These are phyloP conservation scores for Dunckerocampus dactyliophorus DNA, from an alignment of 2,113 vertebrate genomes.

Conservation along the genomic window DNA sequence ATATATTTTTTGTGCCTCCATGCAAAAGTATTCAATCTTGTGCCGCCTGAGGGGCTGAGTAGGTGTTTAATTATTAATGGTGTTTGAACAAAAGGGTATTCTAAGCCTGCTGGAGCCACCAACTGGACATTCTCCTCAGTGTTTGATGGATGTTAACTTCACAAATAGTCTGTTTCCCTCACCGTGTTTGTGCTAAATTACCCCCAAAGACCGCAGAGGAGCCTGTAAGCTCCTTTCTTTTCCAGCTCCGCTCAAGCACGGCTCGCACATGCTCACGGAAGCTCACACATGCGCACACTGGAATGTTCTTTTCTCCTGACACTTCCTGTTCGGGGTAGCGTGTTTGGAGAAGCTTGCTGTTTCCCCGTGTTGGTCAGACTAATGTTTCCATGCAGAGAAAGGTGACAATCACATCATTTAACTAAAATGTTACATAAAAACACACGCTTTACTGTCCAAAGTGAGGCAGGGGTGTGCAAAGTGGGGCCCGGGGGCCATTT, in stretches of 20 bases:
- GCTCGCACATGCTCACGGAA: neutral
- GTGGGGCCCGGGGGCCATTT: too few relatives aligned
- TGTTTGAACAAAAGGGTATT: conserved; percentile 75
- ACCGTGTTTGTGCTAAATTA: conserved; percentile 51
- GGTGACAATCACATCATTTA: too few relatives aligned
- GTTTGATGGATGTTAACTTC: conserved; percentile 59
- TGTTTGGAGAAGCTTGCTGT: conserved; percentile 48
- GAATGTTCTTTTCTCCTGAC: conserved; percentile 27
- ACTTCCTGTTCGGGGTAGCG: conserved; percentile 55
- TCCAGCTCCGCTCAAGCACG: too few relatives aligned
- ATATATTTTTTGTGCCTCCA: neutral
- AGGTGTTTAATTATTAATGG: conserved; percentile 78
- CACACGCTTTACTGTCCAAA: too few relatives aligned
- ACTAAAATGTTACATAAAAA: too few relatives aligned
- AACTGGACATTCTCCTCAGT: conserved; percentile 61
- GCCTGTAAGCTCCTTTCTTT: conserved; percentile 5
- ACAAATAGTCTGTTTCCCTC: conserved; percentile 47
- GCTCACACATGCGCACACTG: neutral
- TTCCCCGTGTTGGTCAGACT: conserved; percentile 45
- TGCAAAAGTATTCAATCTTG: conserved; percentile 63
- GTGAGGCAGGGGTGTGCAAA: too few relatives aligned
- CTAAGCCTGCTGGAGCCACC: conserved; percentile 66
- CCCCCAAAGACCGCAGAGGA: conserved; percentile 45
- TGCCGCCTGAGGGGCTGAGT: conserved; percentile 57
- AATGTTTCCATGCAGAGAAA: conserved; percentile 47